Percentiles rank a stretch among this genome's conserved stretches.
These are phyloP conservation scores for Malurus splendens DNA, from an alignment of 2,797 vertebrate genomes.

Conservation along the genomic window DNA sequence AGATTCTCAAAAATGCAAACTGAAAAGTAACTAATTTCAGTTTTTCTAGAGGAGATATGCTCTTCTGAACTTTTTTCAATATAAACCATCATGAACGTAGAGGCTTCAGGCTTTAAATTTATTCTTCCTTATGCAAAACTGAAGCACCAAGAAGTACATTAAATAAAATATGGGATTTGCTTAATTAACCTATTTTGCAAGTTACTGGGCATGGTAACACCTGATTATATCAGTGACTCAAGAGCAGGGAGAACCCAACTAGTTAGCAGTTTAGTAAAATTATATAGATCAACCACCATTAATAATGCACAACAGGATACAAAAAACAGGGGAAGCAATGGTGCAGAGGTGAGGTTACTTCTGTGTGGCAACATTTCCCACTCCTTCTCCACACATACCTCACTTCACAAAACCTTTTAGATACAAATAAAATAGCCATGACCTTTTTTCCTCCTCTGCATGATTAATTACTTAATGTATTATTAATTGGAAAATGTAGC, in stretches of 20 bases:
- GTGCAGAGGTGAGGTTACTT: background rate
- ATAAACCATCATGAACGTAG: background rate
- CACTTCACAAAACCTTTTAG: conserved; percentile 48
- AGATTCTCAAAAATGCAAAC: background rate
- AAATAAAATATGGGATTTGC: background rate
- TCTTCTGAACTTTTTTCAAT: background rate
- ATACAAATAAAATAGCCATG: conserved; percentile 68
- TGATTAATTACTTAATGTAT: conserved; percentile 97
- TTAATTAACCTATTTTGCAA: background rate
- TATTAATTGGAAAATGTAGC: conserved; percentile 88
- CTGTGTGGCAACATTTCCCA: conserved; percentile 8
- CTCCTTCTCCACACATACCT: background rate
- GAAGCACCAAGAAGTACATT: background rate
- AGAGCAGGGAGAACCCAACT: background rate
- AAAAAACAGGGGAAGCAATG: background rate
- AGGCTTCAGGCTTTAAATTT: background rate
- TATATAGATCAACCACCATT: background rate
- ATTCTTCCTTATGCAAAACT: background rate
- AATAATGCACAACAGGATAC: background rate
- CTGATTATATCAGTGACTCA: background rate
- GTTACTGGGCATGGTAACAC: background rate
- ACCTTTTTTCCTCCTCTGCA: conserved; percentile 83
- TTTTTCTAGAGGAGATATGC: background rate
- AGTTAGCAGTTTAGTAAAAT: conserved; percentile 3
- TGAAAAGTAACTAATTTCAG: background rate